Conservation (phyloP, 1,140 invertebrate genomes). For the Musca domestica region DNA sequence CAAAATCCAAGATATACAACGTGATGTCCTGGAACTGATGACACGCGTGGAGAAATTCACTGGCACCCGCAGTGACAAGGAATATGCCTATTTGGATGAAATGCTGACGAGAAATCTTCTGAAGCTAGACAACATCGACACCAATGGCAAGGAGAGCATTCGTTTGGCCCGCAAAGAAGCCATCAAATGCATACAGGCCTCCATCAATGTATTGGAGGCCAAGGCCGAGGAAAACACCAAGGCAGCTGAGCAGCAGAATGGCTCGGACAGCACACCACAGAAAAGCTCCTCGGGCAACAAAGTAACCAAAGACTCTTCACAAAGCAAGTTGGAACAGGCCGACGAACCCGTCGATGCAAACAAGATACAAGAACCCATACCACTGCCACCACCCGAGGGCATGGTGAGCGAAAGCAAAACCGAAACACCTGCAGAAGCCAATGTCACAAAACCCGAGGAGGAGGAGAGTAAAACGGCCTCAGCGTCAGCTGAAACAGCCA, state of each 20-base stretch:
- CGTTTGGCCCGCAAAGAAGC: conserved; percentile 80
- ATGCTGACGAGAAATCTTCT: conserved; percentile 91
- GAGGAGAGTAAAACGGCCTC: conserved; percentile 6
- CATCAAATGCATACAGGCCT: conserved; percentile 83
- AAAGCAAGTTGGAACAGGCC: conserved; percentile 1
- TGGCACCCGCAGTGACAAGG: conserved; percentile 75
- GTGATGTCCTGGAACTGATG: conserved; percentile 76
- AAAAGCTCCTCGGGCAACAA: background rate
- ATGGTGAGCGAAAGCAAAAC: background rate
- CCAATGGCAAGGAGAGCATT: conserved; percentile 86
- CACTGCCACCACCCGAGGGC: conserved; percentile 41
- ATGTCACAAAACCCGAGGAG: background rate
- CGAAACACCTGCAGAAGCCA: background rate
- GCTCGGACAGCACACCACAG: conserved; percentile 8
- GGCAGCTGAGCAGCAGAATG: conserved; percentile 1
- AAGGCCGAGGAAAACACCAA: conserved; percentile 61
- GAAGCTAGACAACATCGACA: conserved; percentile 88
- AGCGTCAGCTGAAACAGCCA: background rate
- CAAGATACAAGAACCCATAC: conserved; percentile 46
- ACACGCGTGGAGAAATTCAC: conserved; percentile 74
- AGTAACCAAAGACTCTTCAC: background rate
- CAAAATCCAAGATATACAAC: conserved; percentile 75
- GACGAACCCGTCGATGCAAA: conserved; percentile 42
- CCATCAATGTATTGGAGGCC: conserved; percentile 78
- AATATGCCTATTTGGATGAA: conserved; percentile 87